Evolutionary conservation across 2,888 invertebrate genomes (phyloP).

Genomic region (Cantharis rustica): DNA sequence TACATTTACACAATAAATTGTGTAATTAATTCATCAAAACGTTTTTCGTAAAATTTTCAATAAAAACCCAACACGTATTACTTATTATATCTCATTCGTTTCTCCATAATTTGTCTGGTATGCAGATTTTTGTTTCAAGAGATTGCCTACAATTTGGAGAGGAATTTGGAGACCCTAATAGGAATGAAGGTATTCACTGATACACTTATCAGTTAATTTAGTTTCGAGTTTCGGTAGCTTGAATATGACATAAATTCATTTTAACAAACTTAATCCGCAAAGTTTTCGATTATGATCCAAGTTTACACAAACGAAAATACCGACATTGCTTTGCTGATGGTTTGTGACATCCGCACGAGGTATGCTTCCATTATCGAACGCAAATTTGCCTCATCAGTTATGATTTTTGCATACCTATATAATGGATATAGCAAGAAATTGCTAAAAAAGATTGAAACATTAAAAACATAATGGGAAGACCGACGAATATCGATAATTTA

Average conservation of each 20-base stretch:
- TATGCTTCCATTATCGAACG: neutral
- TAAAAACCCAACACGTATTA: too few species aligned
- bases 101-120: neutral
- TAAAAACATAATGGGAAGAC: too few species aligned
- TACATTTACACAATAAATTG: too few species aligned
- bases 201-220: neutral
- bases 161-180: neutral
- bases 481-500: neutral
- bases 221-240: neutral
- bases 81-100: neutral
- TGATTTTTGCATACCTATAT: too few species aligned
- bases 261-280: neutral
- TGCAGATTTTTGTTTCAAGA: neutral
- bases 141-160: neutral
- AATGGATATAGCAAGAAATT: too few species aligned
- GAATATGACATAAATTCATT: neutral
- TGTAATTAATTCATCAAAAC: too few species aligned
- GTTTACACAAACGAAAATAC: neutral
- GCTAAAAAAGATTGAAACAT: too few species aligned
- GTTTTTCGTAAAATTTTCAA: neutral
- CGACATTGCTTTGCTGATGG: neutral
- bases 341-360: neutral
- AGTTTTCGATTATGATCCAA: neutral
- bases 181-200: neutral
- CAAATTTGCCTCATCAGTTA: too few species aligned